Evolutionary conservation across 2,113 vertebrate species (phyloP).

Genomic region (Megaceryle torquata): DNA sequence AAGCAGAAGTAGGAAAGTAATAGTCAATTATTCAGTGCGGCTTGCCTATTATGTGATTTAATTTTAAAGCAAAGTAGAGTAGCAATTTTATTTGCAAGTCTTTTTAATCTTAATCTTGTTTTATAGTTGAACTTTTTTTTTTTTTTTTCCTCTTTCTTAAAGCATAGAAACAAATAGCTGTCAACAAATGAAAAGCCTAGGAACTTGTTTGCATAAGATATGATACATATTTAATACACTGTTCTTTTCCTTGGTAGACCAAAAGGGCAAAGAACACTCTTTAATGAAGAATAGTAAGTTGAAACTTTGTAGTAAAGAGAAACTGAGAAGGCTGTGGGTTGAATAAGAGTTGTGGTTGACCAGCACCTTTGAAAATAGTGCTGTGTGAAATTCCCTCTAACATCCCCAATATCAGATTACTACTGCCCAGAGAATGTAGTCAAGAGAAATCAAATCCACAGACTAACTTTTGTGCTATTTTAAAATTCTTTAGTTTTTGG

Average conservation of each 20-base stretch:
- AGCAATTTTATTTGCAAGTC: constrained; percentile 30
- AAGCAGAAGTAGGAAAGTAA: neutral
- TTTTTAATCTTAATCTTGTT: neutral
- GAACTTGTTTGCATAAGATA: neutral
- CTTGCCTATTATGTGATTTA: constrained; percentile 1
- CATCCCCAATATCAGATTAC: neutral
- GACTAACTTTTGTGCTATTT: neutral
- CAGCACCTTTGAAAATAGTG: neutral
- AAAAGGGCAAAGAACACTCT: neutral
- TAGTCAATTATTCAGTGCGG: neutral
- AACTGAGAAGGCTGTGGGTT: neutral
- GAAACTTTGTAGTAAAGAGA: neutral
- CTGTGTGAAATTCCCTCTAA: neutral
- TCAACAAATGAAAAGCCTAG: neutral
- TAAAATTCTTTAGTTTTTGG: neutral
- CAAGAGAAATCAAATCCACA: neutral
- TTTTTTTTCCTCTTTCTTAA: neutral
- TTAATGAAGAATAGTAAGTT: neutral
- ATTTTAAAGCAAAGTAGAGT: constrained; percentile 49
- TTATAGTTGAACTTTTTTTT: neutral
- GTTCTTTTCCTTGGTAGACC: neutral
- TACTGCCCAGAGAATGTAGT: neutral
- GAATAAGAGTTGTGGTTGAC: neutral
- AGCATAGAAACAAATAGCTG: neutral
- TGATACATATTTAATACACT: neutral